Evolutionary conservation across 2,888 invertebrate species (phyloP).

Genomic region (Catocala nupta): DNA sequence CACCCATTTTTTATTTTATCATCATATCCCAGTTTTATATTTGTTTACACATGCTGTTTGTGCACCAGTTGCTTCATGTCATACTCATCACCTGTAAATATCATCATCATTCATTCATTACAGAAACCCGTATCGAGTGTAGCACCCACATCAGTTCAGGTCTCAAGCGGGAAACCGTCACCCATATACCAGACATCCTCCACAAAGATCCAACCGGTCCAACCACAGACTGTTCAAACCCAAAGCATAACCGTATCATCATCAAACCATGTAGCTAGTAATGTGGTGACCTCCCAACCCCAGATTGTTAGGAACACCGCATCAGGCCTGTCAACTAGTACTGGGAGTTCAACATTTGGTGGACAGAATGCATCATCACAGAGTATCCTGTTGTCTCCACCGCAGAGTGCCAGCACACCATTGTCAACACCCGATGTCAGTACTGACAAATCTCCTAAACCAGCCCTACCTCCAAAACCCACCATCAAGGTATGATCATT

Average conservation of each 20-base stretch:
- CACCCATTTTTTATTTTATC: neutral
- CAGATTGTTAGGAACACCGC: conserved; percentile 85
- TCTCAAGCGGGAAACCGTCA: conserved; percentile 89
- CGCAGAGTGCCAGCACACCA: conserved; percentile 89
- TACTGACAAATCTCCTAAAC: conserved; percentile 89
- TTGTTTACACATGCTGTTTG: neutral
- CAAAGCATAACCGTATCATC: conserved; percentile 72
- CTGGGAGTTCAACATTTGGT: conserved; percentile 76
- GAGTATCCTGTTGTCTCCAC: conserved; percentile 86
- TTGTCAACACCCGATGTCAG: conserved; percentile 85
- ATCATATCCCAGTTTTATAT: neutral
- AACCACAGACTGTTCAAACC: conserved; percentile 90
- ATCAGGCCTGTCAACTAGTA: conserved; percentile 81
- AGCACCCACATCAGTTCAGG: conserved; percentile 92
- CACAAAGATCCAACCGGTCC: conserved; percentile 93
- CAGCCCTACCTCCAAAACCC: conserved; percentile 95
- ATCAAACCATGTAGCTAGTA: conserved; percentile 82
- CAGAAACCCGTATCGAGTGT: conserved; percentile 96
- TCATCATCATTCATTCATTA: conserved; percentile 83
- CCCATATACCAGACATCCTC: conserved; percentile 94
- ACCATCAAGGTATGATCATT: conserved; percentile 85
- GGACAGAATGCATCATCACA: conserved; percentile 77
- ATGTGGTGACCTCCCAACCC: conserved; percentile 81
- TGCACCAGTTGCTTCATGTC: conserved; percentile 46
- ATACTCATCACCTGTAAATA: conserved; percentile 78